Base-by-base conservation (phyloP, 2,888 invertebrate species). In the Cartodere bifasciata region DNA sequence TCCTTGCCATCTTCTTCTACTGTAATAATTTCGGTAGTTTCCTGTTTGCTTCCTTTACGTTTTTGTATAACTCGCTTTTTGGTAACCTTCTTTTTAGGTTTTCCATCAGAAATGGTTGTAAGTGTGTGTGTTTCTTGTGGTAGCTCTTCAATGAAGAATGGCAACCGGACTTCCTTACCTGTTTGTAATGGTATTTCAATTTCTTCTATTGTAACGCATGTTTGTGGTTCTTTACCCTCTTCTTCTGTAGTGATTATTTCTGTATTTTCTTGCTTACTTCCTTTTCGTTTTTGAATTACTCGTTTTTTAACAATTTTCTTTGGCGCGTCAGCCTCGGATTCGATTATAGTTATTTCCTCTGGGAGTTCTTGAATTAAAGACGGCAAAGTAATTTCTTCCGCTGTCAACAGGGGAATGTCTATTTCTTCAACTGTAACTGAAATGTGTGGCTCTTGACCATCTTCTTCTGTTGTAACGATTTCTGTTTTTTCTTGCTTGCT, bases 171-270 rank as follows among this genome's bases (percentile, higher is more conserved):
- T 59, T 49, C 31, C 55, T 48, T 7, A 56, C 60, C 34, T n/a
- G n/a, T n/a, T 49, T 50, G 30, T 45, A 48, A 36, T 43, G 62
- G 48, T 32, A 52, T 41, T 28, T 56, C 7, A 5, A 31, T 28
- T 33, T 48, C 46, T 25, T 42, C 32, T 5, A 62, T 53, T 9
- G 53, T 53, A 2, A 65, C 54, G 29, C 58, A 56, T 24, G 56
- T 39, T 40, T 54, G 40, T 13, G 52, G 48, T 41, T 45, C 39
- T 48, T 63, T 49, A 42, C 56, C 48, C 49, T 62, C 63, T 43
- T 60, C 53, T 43, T 58, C 56, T 21, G 62, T 49, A 12, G 63
- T 63, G 28, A 56, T 48, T 28, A 66, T 63, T 54, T 64, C 59
- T 0, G 62, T 66, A 4, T 56, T 42, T 40, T 62, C 62, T 23